Percentiles rank a stretch among this genome's conserved stretches.
These are phyloP conservation scores for Todus mexicanus DNA, from an alignment of 2,797 vertebrate species.

Conservation along the genomic window DNA sequence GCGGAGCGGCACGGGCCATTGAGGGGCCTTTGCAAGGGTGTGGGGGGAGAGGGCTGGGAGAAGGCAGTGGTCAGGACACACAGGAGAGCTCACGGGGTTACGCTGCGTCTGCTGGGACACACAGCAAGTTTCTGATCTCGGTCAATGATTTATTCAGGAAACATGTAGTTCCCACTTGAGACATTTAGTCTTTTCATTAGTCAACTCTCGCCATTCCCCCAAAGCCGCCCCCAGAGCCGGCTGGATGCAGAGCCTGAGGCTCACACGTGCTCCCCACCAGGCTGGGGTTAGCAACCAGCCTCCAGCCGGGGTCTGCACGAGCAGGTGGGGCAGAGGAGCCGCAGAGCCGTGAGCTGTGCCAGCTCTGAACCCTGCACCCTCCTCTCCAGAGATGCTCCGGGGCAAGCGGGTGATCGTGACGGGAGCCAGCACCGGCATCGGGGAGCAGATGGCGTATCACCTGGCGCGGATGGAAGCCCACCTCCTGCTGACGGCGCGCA, in stretches of 20 bases:
- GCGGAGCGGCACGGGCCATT: background rate
- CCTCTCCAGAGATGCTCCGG: conserved; percentile 69
- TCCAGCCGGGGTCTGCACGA: rapidly evolving
- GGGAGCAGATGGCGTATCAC: conserved; percentile 76
- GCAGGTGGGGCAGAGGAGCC: background rate
- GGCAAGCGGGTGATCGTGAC: conserved; percentile 75
- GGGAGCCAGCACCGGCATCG: conserved; percentile 75
- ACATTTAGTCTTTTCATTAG: background rate
- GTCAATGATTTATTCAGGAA: background rate
- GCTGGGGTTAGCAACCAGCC: rapidly evolving
- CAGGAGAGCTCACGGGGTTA: background rate
- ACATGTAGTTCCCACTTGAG: background rate
- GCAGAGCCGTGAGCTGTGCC: rapidly evolving
- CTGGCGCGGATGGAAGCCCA: conserved; percentile 74
- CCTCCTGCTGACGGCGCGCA: conserved; percentile 68
- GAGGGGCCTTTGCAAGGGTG: too few relatives aligned
- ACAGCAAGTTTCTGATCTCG: rapidly evolving
- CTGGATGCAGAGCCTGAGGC: background rate
- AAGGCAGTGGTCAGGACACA: too few relatives aligned
- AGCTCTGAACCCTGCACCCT: background rate
- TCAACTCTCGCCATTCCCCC: rapidly evolving
- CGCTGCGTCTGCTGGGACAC: background rate
- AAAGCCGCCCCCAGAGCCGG: background rate
- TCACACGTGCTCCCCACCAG: rapidly evolving
- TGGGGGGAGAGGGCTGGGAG: too few relatives aligned